Conservation (phyloP, 2,797 vertebrate genomes). For the Eospalax fontanierii region DNA sequence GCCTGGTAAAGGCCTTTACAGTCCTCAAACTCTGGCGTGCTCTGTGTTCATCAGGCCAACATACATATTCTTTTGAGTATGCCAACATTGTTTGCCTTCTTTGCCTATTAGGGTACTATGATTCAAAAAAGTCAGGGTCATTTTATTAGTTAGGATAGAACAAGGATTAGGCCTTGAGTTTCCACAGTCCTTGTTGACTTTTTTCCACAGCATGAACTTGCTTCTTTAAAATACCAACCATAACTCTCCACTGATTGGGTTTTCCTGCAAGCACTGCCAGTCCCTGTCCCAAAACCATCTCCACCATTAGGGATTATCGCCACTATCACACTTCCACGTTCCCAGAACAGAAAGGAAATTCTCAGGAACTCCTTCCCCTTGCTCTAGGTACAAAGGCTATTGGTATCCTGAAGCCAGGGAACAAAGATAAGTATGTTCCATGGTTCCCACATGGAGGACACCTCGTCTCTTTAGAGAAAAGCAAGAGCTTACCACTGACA, state of each 20-base stretch:
- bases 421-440: background rate
- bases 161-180: background rate
- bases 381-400: background rate
- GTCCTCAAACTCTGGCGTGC: background rate
- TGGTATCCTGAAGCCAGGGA: background rate
- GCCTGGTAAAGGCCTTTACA: background rate
- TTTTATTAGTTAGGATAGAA: background rate
- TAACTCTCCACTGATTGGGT: background rate
- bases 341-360: constrained; percentile 2
- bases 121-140: background rate
- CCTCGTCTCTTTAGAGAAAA: background rate
- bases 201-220: background rate
- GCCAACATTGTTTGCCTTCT: background rate
- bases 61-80: background rate
- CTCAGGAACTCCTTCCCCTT: background rate
- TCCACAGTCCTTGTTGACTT: constrained; percentile 33
- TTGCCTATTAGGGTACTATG: background rate
- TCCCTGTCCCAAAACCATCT: background rate
- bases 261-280: background rate
- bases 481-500: background rate
- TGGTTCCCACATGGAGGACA: background rate
- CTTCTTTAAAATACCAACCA: constrained; percentile 59
- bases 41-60: background rate
- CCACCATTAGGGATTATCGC: background rate
- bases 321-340: background rate